Conservation (phyloP, 2,888 invertebrate species). For the Coleophora deauratella region DNA sequence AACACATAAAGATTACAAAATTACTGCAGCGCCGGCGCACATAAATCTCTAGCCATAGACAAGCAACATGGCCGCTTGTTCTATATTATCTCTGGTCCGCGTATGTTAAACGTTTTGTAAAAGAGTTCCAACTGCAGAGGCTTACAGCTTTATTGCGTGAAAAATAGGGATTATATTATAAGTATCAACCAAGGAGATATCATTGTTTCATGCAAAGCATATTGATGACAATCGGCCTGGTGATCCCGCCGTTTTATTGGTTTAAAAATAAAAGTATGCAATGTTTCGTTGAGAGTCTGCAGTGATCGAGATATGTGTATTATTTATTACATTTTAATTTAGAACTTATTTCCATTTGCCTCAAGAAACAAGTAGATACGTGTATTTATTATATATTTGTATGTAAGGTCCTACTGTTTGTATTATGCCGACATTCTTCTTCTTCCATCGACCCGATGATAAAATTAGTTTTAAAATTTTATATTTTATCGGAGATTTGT, state of each 20-base stretch:
- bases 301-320: conserved; percentile 4
- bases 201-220: conserved; percentile 24
- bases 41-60: conserved; percentile 61
- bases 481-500: too few species aligned
- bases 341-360: too few species aligned
- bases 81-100: conserved; percentile 58
- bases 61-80: conserved; percentile 57
- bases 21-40: conserved; percentile 40
- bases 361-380: too few species aligned
- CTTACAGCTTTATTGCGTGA: conserved; percentile 4
- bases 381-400: too few species aligned
- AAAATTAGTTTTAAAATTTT: too few species aligned
- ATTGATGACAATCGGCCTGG: conserved; percentile 44
- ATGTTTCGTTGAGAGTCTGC: conserved; percentile 22
- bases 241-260: conserved; percentile 46
- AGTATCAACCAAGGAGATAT: too few species aligned
- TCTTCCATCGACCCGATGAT: too few species aligned
- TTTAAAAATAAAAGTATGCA: conserved; percentile 28
- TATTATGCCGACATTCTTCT: too few species aligned
- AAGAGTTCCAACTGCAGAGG: too few species aligned
- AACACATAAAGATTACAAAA: conserved; percentile 44
- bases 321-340: too few species aligned
- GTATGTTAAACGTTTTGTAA: conserved; percentile 15
- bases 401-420: too few species aligned
- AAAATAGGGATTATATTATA: conserved; percentile 16